Evolutionary conservation across 2,888 invertebrate genomes (phyloP), one percentile per base, ranked within the genome.

Genomic region (Protophormia terraenovae): DNA sequence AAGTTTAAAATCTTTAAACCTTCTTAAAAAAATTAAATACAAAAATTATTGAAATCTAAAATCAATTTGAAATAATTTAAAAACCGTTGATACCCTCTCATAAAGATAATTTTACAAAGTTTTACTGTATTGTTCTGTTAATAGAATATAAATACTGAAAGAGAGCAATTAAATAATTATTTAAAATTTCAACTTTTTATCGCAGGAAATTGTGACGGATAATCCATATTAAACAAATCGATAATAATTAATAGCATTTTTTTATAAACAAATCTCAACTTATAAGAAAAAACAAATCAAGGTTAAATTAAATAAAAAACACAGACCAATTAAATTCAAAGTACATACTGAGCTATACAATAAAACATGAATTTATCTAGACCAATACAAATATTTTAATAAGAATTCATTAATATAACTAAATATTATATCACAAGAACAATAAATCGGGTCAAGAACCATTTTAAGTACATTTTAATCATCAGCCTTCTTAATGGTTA

Each of bases 391-490:
- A 10, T n/a, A 29, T 16, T 32, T 32, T 32, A 45, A 10, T 8
- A 35, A 45, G 22, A 45, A 32, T 5, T 12, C 1, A 47, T 12
- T n/a, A 19, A 19, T 47, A 47, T 47, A 6, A 19, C 16, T 47
- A 19, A 16, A 45, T 16, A 16, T 45, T 50, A 50, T 50, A 19
- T 10, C 60, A 62, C 19, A 35, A 38, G n/a, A 62, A 14, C 35
- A 3, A 62, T 62, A 22, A 78, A 60, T 29, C 29, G 55, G 60
- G 60, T 62, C 78, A 78, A 78, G 58, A 78, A 38, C 27, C 69
- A 78, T 38, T 60, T 78, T 60, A 69, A 60, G 60, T 47, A n/a
- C n/a, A 38, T 4, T 78, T 60, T 50, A 38, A 38, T 69, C 78
- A 62, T 50, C 69, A 27, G 60, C 69, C 45, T 69, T 47, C 58